These are phyloP conservation scores for Caloenas nicobarica DNA, from an alignment of 2,113 vertebrate species.

Conservation along the genomic window DNA sequence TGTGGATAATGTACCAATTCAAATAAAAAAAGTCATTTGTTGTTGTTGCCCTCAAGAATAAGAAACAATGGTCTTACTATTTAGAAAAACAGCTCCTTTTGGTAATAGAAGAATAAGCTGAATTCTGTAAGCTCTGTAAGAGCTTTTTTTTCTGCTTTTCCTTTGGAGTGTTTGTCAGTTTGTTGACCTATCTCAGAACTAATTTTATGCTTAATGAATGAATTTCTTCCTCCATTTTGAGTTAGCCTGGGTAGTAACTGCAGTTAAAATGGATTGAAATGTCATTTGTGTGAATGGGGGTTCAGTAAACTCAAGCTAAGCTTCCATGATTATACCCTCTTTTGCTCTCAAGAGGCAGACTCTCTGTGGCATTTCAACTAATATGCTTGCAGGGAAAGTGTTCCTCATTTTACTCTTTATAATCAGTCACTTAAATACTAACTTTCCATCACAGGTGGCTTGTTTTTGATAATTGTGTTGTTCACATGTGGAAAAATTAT, in stretches of 20 bases:
- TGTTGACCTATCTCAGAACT: not conserved
- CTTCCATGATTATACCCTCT: not conserved
- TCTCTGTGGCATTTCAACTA: not conserved
- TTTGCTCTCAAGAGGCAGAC: not conserved
- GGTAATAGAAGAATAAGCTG: not conserved
- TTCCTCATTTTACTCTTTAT: not conserved
- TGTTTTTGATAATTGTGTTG: not conserved
- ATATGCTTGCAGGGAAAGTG: not conserved
- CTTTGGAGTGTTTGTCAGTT: not conserved
- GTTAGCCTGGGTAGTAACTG: not conserved
- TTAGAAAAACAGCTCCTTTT: not conserved
- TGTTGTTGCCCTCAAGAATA: not conserved
- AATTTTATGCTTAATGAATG: not conserved
- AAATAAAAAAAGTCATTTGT: not conserved
- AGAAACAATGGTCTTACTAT: not conserved
- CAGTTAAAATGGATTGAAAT: not conserved
- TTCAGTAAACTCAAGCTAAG: not conserved
- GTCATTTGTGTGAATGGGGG: not conserved
- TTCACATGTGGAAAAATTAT: not conserved
- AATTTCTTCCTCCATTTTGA: not conserved
- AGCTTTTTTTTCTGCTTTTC: not conserved
- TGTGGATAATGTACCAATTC: not conserved
- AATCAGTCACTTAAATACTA: not conserved
- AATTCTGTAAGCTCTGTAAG: not conserved
- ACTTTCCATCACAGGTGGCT: not conserved